Percentiles rank a stretch among this genome's conserved stretches.
phyloP scores from a whole-genome alignment of 1,140 invertebrate species.

The Phymorhynchus buccinoides region DNA sequence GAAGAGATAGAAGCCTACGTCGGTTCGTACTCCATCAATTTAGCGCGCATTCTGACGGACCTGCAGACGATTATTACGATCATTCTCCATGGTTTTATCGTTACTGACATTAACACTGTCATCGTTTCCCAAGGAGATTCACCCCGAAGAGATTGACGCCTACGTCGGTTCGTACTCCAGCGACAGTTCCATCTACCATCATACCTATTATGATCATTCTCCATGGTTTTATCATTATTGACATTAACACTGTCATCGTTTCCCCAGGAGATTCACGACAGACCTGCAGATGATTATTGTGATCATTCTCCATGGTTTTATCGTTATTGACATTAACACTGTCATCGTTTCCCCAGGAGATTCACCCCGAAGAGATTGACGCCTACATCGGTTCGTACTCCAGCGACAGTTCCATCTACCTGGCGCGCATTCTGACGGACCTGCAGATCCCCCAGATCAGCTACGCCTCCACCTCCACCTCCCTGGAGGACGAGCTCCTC shows the following conservation, averaged over 20 bases:
- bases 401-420: conserved; percentile 64
- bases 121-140: conserved; percentile 36
- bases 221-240: no score
- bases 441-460: conserved; percentile 86
- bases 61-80: conserved; percentile 76
- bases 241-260: neutral
- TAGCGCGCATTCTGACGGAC: conserved; percentile 70
- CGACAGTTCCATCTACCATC: conserved; percentile 62
- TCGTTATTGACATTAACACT: no score
- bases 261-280: conserved; percentile 49
- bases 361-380: conserved; percentile 61
- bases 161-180: conserved; percentile 67
- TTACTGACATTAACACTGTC: conserved; percentile 13
- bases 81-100: no score
- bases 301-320: neutral
- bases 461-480: conserved; percentile 83
- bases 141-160: conserved; percentile 60
- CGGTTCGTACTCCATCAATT: conserved; percentile 63
- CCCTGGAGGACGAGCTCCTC: conserved; percentile 82
- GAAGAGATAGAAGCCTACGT: conserved; percentile 64
- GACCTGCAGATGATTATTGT: conserved; percentile 78
- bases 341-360: conserved; percentile 12
- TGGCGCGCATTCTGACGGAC: conserved; percentile 70
- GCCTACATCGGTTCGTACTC: conserved; percentile 63
- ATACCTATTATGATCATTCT: neutral